Evolutionary conservation across 53 echinoderm and acorn worm species (phyloP).

Genomic region (Holothuria scabra): DNA sequence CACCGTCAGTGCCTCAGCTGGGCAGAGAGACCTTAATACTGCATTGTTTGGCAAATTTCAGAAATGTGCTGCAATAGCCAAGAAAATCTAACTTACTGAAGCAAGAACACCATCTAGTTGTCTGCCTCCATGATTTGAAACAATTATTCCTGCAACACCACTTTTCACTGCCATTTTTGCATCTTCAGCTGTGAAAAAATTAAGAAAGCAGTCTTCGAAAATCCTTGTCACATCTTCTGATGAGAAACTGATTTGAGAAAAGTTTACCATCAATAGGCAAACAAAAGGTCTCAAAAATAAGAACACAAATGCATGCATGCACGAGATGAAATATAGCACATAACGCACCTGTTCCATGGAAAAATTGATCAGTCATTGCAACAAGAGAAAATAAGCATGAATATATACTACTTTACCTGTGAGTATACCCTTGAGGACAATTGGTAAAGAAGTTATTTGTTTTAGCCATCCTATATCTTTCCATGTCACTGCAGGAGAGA

Average conservation of each 20-base stretch:
- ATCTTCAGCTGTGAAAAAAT: conserved; percentile 65
- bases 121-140: conserved; percentile 87
- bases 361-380: no score
- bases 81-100: conserved; percentile 60
- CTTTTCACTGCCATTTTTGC: conserved; percentile 68
- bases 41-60: no score
- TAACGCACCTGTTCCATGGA: no score
- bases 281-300: no score
- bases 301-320: no score
- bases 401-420: conserved; percentile 50
- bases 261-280: no score
- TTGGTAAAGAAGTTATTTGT: conserved; percentile 70
- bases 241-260: no score
- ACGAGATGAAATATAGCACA: no score
- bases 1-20: no score
- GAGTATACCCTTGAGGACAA: conserved; percentile 82
- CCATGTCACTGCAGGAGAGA: conserved; percentile 70
- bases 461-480: conserved; percentile 78
- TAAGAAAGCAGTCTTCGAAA: neutral
- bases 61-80: no score
- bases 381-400: no score
- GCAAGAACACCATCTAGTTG: conserved; percentile 73
- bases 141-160: conserved; percentile 74
- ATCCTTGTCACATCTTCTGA: neutral
- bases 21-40: no score